These are phyloP conservation scores for Chydorus sphaericus DNA, from an alignment of 2,888 invertebrate genomes.

Conservation along the genomic window DNA sequence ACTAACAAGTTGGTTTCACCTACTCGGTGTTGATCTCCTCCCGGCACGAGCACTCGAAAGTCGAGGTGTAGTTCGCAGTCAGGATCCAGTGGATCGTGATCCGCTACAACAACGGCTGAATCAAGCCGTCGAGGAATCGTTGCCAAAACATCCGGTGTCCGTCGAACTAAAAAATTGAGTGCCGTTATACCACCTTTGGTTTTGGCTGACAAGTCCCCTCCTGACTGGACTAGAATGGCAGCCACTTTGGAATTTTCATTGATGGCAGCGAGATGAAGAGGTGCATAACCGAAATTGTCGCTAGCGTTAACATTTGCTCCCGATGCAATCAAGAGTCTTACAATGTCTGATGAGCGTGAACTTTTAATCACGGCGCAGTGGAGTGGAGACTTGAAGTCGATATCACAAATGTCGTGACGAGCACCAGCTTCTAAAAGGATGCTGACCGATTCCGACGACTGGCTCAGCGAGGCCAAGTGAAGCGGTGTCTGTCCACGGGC, in stretches of 20 bases:
- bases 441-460: conserved; percentile 61
- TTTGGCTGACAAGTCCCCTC: conserved; percentile 59
- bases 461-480: conserved; percentile 66
- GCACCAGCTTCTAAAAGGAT: conserved; percentile 48
- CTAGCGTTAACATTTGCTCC: conserved; percentile 40
- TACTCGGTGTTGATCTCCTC: conserved; percentile 33
- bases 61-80: conserved; percentile 66
- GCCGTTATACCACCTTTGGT: conserved; percentile 69
- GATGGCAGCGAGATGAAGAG: conserved; percentile 64
- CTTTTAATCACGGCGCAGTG: conserved; percentile 69
- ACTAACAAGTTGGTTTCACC: conserved; percentile 55
- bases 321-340: conserved; percentile 37
- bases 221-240: conserved; percentile 52
- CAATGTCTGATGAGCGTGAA: conserved; percentile 52
- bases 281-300: conserved; percentile 60
- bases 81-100: conserved; percentile 70
- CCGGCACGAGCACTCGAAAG: conserved; percentile 30
- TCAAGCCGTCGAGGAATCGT: conserved; percentile 54
- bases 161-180: conserved; percentile 63
- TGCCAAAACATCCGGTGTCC: conserved; percentile 66
- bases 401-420: conserved; percentile 48
- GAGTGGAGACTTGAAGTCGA: conserved; percentile 59
- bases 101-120: conserved; percentile 57
- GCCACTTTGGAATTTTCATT: conserved; percentile 67
- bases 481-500: conserved; percentile 62